Percentiles rank a stretch among this genome's conserved stretches.
These are phyloP conservation scores for Hyphantria cunea DNA, from an alignment of 1,140 invertebrate genomes.

Conservation along the genomic window DNA sequence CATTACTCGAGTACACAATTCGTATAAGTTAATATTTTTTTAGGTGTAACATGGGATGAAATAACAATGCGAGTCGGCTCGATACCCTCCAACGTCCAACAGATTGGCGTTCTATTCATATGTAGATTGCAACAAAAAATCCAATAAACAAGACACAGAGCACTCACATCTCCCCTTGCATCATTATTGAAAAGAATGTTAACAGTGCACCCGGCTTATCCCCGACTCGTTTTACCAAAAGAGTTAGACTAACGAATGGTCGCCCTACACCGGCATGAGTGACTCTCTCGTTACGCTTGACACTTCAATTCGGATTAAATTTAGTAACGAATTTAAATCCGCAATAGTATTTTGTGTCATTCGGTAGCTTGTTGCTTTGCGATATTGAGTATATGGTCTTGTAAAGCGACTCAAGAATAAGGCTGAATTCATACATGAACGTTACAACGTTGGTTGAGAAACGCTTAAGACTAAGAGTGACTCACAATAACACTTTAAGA, in stretches of 20 bases:
- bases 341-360: constrained; percentile 37
- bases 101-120: constrained; percentile 77
- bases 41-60: constrained; percentile 37
- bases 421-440: neutral
- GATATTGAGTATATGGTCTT: too few relatives aligned
- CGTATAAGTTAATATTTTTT: constrained; percentile 43
- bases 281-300: constrained; percentile 69
- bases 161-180: constrained; percentile 62
- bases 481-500: too few relatives aligned
- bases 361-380: constrained; percentile 10
- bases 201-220: constrained; percentile 75
- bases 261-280: constrained; percentile 53
- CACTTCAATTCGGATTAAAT: constrained; percentile 76
- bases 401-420: neutral
- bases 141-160: constrained; percentile 80
- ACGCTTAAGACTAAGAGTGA: too few relatives aligned
- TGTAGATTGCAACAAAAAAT: constrained; percentile 81
- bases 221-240: constrained; percentile 78
- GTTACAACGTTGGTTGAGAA: too few relatives aligned
- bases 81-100: constrained; percentile 52
- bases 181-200: constrained; percentile 81
- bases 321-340: constrained; percentile 67
- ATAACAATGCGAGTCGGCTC: constrained; percentile 50
- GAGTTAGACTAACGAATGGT: constrained; percentile 79
- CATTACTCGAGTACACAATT: constrained; percentile 17